Evolutionary conservation across 1,140 invertebrate genomes (phyloP).

Genomic region (Drosophila kurseongensis): DNA sequence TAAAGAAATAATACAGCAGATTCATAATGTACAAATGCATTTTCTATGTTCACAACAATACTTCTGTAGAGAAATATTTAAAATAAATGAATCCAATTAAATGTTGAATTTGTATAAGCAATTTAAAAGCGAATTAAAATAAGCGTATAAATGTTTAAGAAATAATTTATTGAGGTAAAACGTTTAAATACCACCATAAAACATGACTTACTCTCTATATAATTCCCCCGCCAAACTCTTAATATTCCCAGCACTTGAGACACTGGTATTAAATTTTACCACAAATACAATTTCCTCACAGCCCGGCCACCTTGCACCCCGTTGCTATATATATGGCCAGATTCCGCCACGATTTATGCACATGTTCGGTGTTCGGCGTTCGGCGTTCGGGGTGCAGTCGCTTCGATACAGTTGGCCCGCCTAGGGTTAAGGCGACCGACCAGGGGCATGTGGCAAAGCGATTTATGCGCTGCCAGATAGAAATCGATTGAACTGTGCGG

Average conservation of each 20-base stretch:
- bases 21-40: no score
- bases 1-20: no score
- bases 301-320: constrained; percentile 5
- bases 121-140: no score
- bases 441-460: constrained; percentile 73
- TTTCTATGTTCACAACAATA: no score
- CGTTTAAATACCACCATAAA: not conserved
- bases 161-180: no score
- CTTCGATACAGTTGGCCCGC: constrained; percentile 17
- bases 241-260: constrained; percentile 8
- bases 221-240: constrained; percentile 1
- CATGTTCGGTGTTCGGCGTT: constrained; percentile 7
- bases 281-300: constrained; percentile 42
- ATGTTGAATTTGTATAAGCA: no score
- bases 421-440: constrained; percentile 33
- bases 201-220: not conserved
- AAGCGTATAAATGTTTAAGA: no score
- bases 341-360: constrained; percentile 38
- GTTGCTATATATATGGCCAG: constrained; percentile 13
- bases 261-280: constrained; percentile 31
- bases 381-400: constrained; percentile 11
- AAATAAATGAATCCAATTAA: no score
- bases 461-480: constrained; percentile 80
- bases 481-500: constrained; percentile 71
- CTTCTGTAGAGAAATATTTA: no score